A percentile compares a stretch with the other conserved stretches of the same genome.
Evolutionary conservation across 2,113 vertebrate genomes (phyloP).

Genomic region (Ovis aries): DNA sequence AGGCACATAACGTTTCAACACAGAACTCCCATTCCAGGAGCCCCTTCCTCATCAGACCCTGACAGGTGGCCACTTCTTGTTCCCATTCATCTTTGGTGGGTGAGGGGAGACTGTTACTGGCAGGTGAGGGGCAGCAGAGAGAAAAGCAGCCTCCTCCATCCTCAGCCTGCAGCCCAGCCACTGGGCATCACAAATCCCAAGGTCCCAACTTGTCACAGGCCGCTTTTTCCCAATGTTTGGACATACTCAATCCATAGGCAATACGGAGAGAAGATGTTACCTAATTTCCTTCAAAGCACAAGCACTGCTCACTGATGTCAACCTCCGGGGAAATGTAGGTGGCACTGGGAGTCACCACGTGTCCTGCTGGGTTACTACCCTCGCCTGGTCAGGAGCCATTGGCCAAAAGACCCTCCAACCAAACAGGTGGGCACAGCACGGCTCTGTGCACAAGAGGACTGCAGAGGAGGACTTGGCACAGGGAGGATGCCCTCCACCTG

Average conservation of each 20-base stretch:
- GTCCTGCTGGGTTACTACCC: background rate
- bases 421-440: conserved; percentile 64
- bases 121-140: background rate
- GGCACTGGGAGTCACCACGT: fast-evolving
- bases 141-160: background rate
- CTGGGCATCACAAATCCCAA: fast-evolving
- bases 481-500: background rate
- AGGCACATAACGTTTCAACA: conserved; percentile 31
- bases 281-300: background rate
- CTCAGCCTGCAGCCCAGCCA: background rate
- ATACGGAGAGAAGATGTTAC: fast-evolving
- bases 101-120: fast-evolving
- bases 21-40: background rate
- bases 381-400: conserved; percentile 23
- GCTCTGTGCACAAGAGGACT: conserved; percentile 69
- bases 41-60: background rate
- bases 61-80: background rate
- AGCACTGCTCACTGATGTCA: background rate
- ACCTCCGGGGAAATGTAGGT: background rate
- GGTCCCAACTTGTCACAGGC: background rate
- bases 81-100: background rate
- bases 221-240: background rate
- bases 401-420: conserved; percentile 68
- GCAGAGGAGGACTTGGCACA: conserved; percentile 18
- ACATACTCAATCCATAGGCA: background rate